Base-by-base conservation (phyloP, 2,888 invertebrate species). In the Elaeidobius kamerunicus region DNA sequence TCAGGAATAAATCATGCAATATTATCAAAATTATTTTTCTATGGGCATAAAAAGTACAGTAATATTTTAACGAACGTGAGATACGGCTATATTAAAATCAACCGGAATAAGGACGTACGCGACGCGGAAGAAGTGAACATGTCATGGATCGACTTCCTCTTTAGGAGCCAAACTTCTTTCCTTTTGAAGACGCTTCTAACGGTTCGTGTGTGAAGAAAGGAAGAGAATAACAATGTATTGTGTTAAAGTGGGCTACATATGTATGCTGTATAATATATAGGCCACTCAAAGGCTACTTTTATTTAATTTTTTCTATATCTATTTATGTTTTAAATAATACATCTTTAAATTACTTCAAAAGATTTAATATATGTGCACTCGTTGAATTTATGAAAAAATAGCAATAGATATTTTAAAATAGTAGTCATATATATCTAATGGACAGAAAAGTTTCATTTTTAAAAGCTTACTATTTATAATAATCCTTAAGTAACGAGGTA, bases 101-200 rank as follows among this genome's bases (percentile, higher is more conserved):
- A 40, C 47, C 47, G 47, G 47, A 47, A 47, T 40, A 47, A 47
- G 32, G 39, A 19, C 45, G 43, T 43, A 50, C 43, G 50, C 36
- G 30, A 38, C n/a, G 23, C 43, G 50, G 38, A 49, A 42, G 42
- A 49, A 41, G 14, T 16, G 49, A 42, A 42, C 49, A 49, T 49
- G 49, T 42, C 40, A 12, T 40, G 47, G 47, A 15, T 32, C 47
- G 32, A 48, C 40, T 48, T 48, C 47, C 47, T 40, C 47, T 48
- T 48, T 48, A 40, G 47, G 47, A 20, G 32, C 40, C 47, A 23
- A 39, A 48, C 47, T 48, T 48, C 47, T 48, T 48, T 48, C 47
- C 47, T 48, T 48, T 48, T 40, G 20, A 40, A 40, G 40, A 20
- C 19, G 32, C 12, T 20, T 40, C 34, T 48, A 48, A 48, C 47